These are phyloP conservation scores for Centropus bengalensis DNA, from an alignment of 2,113 vertebrate genomes.

Conservation along the genomic window DNA sequence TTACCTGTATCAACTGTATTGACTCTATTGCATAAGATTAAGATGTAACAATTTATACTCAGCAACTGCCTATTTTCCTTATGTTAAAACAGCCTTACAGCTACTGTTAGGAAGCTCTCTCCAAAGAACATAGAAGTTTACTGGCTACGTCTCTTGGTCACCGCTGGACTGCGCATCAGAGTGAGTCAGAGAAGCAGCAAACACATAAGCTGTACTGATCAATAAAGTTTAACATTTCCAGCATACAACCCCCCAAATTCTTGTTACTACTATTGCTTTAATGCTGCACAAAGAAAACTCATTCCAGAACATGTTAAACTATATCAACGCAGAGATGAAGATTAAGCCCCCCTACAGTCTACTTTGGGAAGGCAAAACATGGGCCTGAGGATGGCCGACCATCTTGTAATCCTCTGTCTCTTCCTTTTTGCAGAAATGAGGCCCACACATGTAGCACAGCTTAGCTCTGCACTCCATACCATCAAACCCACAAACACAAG, in stretches of 20 bases:
- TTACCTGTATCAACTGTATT: neutral
- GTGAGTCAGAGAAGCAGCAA: neutral
- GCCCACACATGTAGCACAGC: neutral
- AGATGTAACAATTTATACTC: neutral
- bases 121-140: neutral
- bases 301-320: neutral
- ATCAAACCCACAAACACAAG: neutral
- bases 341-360: neutral
- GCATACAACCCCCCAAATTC: accelerated
- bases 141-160: neutral
- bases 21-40: neutral
- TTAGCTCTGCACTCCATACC: neutral
- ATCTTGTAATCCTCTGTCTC: neutral
- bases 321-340: neutral
- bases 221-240: neutral
- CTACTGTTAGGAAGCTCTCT: neutral
- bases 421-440: neutral
- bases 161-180: accelerated
- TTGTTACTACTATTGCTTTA: neutral
- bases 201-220: neutral
- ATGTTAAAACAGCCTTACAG: neutral
- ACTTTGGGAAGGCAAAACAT: neutral
- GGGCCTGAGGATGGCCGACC: neutral
- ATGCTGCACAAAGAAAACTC: neutral
- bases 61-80: neutral